Percentiles rank a stretch among this genome's conserved stretches.
Conservation (phyloP, 2,888 invertebrate genomes). For the Nipponacmea schrenckii region DNA sequence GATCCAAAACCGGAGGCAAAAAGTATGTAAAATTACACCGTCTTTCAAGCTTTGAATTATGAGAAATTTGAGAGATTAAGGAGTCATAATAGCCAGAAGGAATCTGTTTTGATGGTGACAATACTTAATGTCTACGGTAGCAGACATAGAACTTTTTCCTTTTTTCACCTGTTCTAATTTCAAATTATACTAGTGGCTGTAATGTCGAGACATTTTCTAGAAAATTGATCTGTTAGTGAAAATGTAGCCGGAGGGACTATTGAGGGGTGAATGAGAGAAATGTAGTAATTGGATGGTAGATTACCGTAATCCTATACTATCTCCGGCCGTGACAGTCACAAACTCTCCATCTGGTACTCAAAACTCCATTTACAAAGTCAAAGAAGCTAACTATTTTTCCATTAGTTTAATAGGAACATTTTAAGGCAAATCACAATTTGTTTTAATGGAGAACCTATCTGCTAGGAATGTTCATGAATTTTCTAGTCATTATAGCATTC, state of each 20-base stretch:
- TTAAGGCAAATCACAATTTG: no score
- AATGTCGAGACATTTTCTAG: not conserved
- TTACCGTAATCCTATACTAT: not conserved
- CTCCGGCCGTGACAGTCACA: not conserved
- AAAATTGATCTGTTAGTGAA: not conserved
- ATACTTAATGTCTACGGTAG: no score
- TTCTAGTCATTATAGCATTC: no score
- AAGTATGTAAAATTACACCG: no score
- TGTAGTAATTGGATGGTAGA: conserved; percentile 5
- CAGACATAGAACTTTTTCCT: not conserved
- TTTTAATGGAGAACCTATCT: no score
- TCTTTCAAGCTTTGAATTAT: no score
- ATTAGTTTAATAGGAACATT: conserved; percentile 1
- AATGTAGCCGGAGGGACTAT: not conserved
- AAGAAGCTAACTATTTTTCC: not conserved
- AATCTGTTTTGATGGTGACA: no score
- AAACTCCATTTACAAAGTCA: not conserved
- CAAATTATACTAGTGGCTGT: not conserved
- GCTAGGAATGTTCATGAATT: no score
- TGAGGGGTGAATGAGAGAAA: conserved; percentile 2
- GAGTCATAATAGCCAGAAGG: no score
- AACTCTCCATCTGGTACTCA: not conserved
- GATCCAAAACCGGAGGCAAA: no score
- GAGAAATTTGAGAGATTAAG: no score
- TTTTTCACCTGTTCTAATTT: not conserved